phyloP scores from a whole-genome alignment of 2,888 invertebrate species.

The Phyto melanocephala region DNA sequence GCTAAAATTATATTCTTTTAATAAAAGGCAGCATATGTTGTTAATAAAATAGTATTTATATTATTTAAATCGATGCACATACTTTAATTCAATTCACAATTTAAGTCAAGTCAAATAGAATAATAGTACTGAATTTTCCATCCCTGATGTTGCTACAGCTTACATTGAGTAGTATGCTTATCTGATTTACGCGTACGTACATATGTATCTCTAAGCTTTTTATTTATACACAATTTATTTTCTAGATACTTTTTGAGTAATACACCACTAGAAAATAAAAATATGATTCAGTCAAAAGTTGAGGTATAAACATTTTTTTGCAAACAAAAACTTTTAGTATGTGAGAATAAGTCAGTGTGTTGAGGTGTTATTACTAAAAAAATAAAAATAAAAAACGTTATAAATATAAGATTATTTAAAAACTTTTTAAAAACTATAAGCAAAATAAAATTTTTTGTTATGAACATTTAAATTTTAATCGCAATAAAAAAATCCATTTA shows the following conservation, averaged over 20 bases:
- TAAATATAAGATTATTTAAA: neutral
- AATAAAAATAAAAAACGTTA: slow-evolving; percentile 8
- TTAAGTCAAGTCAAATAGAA: no score
- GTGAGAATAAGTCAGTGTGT: slow-evolving; percentile 44
- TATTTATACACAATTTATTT: neutral
- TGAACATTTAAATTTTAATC: slow-evolving; percentile 17
- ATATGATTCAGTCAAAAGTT: neutral
- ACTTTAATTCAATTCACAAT: no score
- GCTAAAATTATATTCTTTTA: no score
- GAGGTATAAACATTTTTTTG: slow-evolving; percentile 16
- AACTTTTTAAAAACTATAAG: neutral
- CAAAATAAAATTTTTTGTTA: slow-evolving; percentile 19
- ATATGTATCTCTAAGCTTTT: neutral
- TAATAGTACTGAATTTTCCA: no score
- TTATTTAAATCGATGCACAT: no score
- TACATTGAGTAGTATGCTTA: neutral
- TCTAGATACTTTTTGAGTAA: slow-evolving; percentile 12
- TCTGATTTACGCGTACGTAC: neutral
- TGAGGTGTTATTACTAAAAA: slow-evolving; percentile 37
- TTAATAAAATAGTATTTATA: no score
- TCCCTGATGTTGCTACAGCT: no score
- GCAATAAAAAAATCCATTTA: neutral
- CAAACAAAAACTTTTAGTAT: slow-evolving; percentile 40
- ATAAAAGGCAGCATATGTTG: no score
- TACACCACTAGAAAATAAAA: slow-evolving; percentile 8